Base-by-base conservation (phyloP, 1,140 invertebrate genomes). In the Diabrotica undecimpunctata region DNA sequence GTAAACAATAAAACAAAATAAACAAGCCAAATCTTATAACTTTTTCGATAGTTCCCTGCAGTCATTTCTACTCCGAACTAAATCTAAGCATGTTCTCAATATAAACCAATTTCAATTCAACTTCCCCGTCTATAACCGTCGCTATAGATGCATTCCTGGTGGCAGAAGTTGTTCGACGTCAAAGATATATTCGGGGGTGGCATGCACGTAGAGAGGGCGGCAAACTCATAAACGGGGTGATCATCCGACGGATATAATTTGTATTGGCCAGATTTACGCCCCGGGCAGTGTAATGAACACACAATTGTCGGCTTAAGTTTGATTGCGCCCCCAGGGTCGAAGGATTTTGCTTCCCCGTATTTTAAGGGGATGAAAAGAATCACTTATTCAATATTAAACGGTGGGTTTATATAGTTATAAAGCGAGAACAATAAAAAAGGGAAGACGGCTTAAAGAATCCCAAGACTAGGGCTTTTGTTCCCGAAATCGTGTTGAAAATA, bases 211-310 rank as follows among this genome's bases (percentile, higher is more conserved):
- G 46, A 52, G 66, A 11, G 66, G 66, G 66, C 55, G 67, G 64
- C 62, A 64, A 64, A 67, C 53, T 66, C 61, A 55, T 61, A 70
- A 62, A 58, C 56, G 63, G 64, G 67, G 67, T 66, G 67, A 72
- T 72, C 70, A 74, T 68, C 72, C 65, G 69, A 72, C 71, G 75
- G 72, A 78, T 77, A 78, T 78, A 79, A 79, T 79, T 79, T 79
- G 77, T 79, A 79, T 79, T 79, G 77, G 77, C 77, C 77, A 79
- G 77, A 79, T 79, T 79, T 79, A 69, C 76, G 74, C 77, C 76
- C 70, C 64, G 70, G 75, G 73, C 74, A 73, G 70, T 75, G 76
- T 79, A 79, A 79, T 79, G 77, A 79, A 79, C 77, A 76, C 76
- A 79, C 77, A 79, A 79, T 79, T 77, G 77, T 76, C 77, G 70